Percentiles rank a stretch among this genome's conserved stretches.
These are phyloP conservation scores for Pristionchus arcanus DNA, from an alignment of 2,888 invertebrate genomes.

Conservation along the genomic window DNA sequence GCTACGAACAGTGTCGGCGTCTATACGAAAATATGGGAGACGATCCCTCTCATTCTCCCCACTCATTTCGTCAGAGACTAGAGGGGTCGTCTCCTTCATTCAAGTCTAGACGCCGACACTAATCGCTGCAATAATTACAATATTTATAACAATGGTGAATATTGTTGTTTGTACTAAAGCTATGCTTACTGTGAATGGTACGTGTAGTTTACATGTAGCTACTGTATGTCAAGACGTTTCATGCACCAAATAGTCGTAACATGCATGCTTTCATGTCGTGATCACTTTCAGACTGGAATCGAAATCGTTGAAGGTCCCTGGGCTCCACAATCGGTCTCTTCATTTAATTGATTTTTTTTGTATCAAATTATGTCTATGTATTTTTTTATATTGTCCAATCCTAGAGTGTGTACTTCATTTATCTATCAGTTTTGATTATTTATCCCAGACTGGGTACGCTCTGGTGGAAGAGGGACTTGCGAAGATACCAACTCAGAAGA, in stretches of 20 bases:
- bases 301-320: constrained; percentile 54
- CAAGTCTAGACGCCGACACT: no score
- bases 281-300: constrained; percentile 51
- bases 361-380: neutral
- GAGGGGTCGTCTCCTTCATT: no score
- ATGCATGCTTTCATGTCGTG: constrained; percentile 28
- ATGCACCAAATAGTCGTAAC: neutral
- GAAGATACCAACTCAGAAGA: constrained; percentile 65
- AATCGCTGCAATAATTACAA: no score
- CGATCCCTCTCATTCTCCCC: no score
- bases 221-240: neutral
- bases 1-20: no score
- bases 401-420: neutral
- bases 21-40: no score
- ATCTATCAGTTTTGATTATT: neutral
- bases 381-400: neutral
- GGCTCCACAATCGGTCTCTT: neutral
- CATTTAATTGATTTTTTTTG: neutral
- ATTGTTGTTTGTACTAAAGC: no score
- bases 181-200: neutral
- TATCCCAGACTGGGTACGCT: constrained; percentile 68
- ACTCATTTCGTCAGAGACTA: no score
- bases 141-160: neutral
- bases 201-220: neutral
- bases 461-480: constrained; percentile 69